Evolutionary conservation across 1,140 invertebrate genomes (phyloP), one percentile per base, ranked within the genome.

Genomic region (Melitaea cinxia): DNA sequence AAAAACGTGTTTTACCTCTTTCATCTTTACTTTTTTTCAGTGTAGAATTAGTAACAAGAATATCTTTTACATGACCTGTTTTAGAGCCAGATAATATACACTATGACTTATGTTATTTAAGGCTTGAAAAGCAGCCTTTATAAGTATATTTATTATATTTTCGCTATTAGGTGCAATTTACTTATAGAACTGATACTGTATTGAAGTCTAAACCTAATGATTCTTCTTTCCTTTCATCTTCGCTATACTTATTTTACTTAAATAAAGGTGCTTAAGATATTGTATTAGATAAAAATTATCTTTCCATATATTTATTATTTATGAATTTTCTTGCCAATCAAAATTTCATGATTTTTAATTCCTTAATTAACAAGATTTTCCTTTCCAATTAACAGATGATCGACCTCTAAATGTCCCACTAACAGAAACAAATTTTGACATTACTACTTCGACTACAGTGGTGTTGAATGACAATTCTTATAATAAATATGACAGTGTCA

Each of bases 351-450:
- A 33, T 33, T 33, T 9, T 33, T n/a, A n/a, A n/a, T n/a, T n/a
- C n/a, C n/a, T n/a, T n/a, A n/a, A 61, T 70, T 65, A 64, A 72
- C 60, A 60, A 57, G 21, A 57, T 65, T 53, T 86, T 86, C 59
- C 75, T 77, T 86, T 89, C 83, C 77, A 71, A 89, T 91, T 90
- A 91, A 89, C 88, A 91, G 88, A 91, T 91, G 84, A 81, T 76
- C 78, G 75, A 75, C 77, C 85, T 83, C 83, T 83, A 85, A 80
- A 80, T 86, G 64, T 84, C 80, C 76, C 83, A 91, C 83, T 91
- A 89, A 89, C 85, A 57, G 87, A 89, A 80, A 85, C 68, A 75
- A 69, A 82, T 78, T 77, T 75, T 74, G 75, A 80, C 68, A 65
- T 59, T 12, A 37, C 53, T 55, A 76, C 77, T 47, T 80, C 82